Evolutionary conservation across 2,113 vertebrate genomes (phyloP).

Genomic region (Gambusia holbrooki): DNA sequence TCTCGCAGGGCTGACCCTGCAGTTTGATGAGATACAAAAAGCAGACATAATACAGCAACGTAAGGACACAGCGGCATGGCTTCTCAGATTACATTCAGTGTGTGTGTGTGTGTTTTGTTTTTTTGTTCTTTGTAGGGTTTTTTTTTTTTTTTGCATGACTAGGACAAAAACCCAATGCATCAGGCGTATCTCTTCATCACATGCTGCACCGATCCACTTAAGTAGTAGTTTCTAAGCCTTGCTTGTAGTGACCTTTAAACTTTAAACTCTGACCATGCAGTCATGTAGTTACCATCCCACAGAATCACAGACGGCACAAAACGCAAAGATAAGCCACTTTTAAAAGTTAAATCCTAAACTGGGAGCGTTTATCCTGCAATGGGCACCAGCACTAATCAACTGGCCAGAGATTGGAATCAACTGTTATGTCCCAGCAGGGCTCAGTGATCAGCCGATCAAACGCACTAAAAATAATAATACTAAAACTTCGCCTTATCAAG

Average conservation of each 20-base stretch:
- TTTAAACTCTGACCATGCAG: conserved; percentile 56
- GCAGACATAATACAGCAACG: conserved; percentile 55
- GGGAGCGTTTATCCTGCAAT: not conserved
- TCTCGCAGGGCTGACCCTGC: conserved; percentile 5
- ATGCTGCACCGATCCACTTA: conserved; percentile 5
- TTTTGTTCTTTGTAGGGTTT: not conserved
- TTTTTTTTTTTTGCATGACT: conserved; percentile 52
- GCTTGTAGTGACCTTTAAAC: conserved; percentile 43
- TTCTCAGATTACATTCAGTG: conserved; percentile 75
- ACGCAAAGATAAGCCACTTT: no score
- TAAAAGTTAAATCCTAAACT: not conserved
- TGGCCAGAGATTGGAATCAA: no score
- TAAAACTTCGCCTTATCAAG: not conserved
- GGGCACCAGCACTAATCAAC: not conserved
- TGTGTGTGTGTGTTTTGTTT: not conserved
- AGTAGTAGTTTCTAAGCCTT: conserved; percentile 28
- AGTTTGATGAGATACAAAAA: conserved; percentile 34
- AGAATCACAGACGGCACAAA: conserved; percentile 7
- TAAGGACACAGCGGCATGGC: conserved; percentile 76
- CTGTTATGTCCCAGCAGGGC: no score
- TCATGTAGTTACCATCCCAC: conserved; percentile 38
- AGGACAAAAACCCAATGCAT: conserved; percentile 11
- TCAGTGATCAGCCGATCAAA: not conserved
- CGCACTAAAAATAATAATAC: not conserved
- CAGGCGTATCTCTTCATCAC: not conserved